Evolutionary conservation across 2,113 vertebrate genomes (phyloP).

Genomic region (Colossoma macropomum): DNA sequence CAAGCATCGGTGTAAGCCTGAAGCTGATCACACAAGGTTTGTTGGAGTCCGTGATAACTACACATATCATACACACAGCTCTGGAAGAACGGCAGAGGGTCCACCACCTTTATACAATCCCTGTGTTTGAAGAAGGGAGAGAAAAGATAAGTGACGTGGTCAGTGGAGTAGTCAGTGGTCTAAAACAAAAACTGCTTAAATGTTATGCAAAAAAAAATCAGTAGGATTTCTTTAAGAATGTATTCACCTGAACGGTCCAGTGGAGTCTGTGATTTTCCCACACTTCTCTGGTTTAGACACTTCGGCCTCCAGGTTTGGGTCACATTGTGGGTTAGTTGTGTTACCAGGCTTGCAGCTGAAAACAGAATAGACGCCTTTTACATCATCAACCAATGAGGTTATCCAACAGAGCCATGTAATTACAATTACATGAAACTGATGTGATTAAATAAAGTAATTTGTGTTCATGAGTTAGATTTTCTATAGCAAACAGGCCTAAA

Average conservation of each 20-base stretch:
- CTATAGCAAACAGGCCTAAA: too few relatives aligned
- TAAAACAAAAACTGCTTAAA: background rate
- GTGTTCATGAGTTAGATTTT: too few relatives aligned
- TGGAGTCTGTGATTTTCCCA: constrained; percentile 70
- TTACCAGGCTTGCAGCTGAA: constrained; percentile 72
- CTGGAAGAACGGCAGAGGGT: constrained; percentile 74
- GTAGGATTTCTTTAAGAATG: too few relatives aligned
- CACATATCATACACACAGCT: constrained; percentile 85
- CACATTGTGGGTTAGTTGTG: constrained; percentile 70
- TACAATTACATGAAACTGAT: too few relatives aligned
- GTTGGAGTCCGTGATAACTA: constrained; percentile 71
- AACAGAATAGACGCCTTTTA: background rate
- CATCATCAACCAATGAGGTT: background rate
- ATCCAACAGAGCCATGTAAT: too few relatives aligned
- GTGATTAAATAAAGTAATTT: too few relatives aligned
- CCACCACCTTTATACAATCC: constrained; percentile 75
- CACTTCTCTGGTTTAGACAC: constrained; percentile 77
- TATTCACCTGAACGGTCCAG: constrained; percentile 81
- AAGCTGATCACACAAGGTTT: constrained; percentile 79
- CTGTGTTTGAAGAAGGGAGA: constrained; percentile 59
- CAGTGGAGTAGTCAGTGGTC: background rate
- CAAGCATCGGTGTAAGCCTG: constrained; percentile 80
- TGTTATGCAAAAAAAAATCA: background rate
- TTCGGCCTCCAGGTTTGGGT: constrained; percentile 66
- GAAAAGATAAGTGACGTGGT: background rate